A percentile compares a stretch with the other conserved stretches of the same genome.
Conservation (phyloP, 2,113 vertebrate genomes). For the Semicossyphus pulcher region DNA sequence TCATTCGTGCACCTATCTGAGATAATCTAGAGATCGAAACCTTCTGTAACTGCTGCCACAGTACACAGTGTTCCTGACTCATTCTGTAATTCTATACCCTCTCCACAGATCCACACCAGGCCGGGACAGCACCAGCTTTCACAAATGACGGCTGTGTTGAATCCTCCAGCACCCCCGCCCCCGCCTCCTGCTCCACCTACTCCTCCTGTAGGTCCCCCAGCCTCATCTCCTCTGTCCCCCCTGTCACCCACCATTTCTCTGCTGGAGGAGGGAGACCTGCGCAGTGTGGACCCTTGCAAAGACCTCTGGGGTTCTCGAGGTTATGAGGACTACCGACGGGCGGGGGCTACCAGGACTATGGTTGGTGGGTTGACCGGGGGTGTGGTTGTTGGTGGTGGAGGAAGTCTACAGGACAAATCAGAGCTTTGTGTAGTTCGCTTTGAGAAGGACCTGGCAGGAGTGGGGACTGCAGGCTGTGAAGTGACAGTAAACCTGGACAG, state of each 20-base stretch:
- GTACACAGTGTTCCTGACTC: constrained; percentile 46
- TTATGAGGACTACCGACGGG: constrained; percentile 92
- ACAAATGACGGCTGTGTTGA: constrained; percentile 79
- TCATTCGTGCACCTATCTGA: background rate
- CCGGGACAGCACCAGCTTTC: constrained; percentile 84
- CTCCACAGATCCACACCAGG: constrained; percentile 82
- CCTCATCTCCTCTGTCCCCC: constrained; percentile 81
- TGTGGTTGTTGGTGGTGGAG: constrained; percentile 80
- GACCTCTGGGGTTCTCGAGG: constrained; percentile 89
- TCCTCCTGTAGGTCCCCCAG: constrained; percentile 73
- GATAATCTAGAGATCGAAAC: background rate
- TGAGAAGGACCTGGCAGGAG: constrained; percentile 84
- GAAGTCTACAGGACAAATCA: constrained; percentile 79
- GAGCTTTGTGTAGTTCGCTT: constrained; percentile 88
- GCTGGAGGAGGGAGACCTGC: constrained; percentile 87
- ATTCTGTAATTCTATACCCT: constrained; percentile 52
- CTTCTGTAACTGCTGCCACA: constrained; percentile 16
- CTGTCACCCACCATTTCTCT: constrained; percentile 85
- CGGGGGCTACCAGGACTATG: constrained; percentile 83
- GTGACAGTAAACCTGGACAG: constrained; percentile 83
- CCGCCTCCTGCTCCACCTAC: constrained; percentile 82
- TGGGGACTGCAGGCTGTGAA: constrained; percentile 81
- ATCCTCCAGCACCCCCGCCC: constrained; percentile 81
- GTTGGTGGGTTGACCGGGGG: constrained; percentile 84
- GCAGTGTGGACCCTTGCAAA: constrained; percentile 86